phyloP scores from a whole-genome alignment of 1,140 invertebrate species.

The Leucophenga varia region DNA sequence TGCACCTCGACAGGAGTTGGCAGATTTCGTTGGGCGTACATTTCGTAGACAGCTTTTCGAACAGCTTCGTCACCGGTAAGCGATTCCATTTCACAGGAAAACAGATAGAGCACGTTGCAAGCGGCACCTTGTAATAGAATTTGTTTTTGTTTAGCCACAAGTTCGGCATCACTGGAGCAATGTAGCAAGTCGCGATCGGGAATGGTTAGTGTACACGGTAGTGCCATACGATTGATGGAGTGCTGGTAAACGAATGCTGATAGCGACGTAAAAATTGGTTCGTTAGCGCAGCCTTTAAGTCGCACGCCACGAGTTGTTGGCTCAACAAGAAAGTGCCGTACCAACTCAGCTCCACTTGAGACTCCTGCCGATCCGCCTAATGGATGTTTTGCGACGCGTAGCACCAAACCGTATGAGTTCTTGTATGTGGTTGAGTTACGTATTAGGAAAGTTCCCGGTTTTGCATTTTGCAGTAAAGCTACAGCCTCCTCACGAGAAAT shows the following conservation, averaged over 20 bases:
- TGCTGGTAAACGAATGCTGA: conserved; percentile 97
- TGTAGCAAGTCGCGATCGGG: conserved; percentile 65
- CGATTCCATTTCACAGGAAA: conserved; percentile 87
- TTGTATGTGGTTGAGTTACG: conserved; percentile 69
- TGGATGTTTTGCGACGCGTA: conserved; percentile 85
- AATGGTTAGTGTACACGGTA: conserved; percentile 85
- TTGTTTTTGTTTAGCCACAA: conserved; percentile 27
- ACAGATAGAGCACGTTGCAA: conserved; percentile 93
- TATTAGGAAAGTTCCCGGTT: conserved; percentile 92
- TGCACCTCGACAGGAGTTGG: conserved; percentile 78
- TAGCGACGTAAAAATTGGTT: conserved; percentile 94
- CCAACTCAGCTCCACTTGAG: conserved; percentile 69
- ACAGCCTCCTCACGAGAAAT: conserved; percentile 96
- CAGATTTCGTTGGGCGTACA: conserved; percentile 65
- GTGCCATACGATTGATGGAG: conserved; percentile 88
- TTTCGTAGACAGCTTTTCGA: conserved; percentile 71
- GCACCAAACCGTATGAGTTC: conserved; percentile 92
- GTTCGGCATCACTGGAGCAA: conserved; percentile 15
- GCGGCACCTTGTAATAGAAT: conserved; percentile 67
- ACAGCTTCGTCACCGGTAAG: conserved; percentile 93
- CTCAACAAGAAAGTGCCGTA: conserved; percentile 97
- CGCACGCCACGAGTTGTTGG: conserved; percentile 91
- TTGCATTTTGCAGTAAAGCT: conserved; percentile 77
- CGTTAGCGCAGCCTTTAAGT: conserved; percentile 92
- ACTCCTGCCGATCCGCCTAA: conserved; percentile 59